A percentile compares a stretch with the other conserved stretches of the same genome.
Conservation (phyloP, 2,113 vertebrate species). For the Atlantisia rogersi region DNA sequence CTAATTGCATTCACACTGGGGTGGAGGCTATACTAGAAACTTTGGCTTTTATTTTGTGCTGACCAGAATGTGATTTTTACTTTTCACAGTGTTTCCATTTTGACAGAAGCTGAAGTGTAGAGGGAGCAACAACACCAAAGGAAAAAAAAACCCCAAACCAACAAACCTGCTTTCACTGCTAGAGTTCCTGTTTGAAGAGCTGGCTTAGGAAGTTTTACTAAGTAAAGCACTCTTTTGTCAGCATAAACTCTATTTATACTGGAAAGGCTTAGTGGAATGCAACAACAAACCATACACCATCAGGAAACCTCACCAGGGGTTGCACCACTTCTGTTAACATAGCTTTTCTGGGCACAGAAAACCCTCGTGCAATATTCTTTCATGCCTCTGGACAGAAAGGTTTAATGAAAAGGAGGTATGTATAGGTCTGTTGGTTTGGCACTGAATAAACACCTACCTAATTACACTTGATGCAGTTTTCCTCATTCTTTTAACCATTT, state of each 20-base stretch:
- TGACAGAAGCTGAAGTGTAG: not conserved
- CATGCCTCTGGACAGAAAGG: not conserved
- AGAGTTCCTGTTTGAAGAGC: not conserved
- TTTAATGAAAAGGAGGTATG: not conserved
- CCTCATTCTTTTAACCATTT: not conserved
- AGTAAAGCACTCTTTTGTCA: conserved; percentile 18
- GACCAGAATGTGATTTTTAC: not conserved
- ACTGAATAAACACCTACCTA: not conserved
- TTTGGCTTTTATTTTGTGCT: not conserved
- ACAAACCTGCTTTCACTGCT: not conserved
- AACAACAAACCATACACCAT: not conserved
- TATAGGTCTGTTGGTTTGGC: not conserved
- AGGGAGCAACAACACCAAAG: not conserved
- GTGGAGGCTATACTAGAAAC: not conserved
- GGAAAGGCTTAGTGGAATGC: conserved; percentile 31
- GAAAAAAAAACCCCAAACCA: not conserved
- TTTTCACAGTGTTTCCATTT: not conserved
- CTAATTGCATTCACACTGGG: not conserved
- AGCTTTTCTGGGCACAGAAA: not conserved
- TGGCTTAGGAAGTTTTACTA: conserved; percentile 20
- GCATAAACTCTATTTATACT: conserved; percentile 8
- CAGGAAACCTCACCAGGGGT: conserved; percentile 1
- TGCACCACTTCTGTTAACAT: not conserved
- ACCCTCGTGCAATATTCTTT: not conserved
- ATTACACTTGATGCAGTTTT: not conserved